These are phyloP conservation scores for Cyanistes caeruleus DNA, from an alignment of 2,113 vertebrate genomes.

Conservation along the genomic window DNA sequence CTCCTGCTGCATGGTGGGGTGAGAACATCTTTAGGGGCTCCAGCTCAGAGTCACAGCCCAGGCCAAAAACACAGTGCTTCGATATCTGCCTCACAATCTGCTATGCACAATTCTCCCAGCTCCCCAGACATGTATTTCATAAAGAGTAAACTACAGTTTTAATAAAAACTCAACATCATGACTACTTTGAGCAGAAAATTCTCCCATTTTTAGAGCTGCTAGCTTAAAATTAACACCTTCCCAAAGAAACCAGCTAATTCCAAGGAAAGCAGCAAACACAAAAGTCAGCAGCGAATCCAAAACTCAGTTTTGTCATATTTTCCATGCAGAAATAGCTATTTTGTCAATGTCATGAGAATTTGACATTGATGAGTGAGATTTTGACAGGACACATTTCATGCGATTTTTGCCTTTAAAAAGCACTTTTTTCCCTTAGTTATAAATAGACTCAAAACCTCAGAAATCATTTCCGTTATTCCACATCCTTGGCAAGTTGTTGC, in stretches of 20 bases:
- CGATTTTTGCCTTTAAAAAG: conserved; percentile 30
- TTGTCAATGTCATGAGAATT: conserved; percentile 38
- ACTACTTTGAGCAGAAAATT: background rate
- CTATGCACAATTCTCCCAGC: background rate
- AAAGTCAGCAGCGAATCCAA: background rate
- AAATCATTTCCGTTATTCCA: background rate
- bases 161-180: background rate
- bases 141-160: background rate
- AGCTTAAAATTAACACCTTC: conserved; percentile 4
- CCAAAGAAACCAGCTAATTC: background rate
- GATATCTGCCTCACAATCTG: background rate
- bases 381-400: conserved; percentile 55
- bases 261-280: background rate
- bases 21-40: background rate
- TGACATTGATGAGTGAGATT: conserved; percentile 50
- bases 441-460: conserved; percentile 19
- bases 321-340: conserved; percentile 41
- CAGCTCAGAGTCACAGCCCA: background rate
- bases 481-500: background rate
- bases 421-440: background rate
- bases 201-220: background rate
- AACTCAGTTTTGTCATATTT: conserved; percentile 38
- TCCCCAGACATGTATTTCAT: background rate
- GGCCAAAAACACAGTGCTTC: background rate
- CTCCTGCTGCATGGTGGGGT: background rate